Base-by-base conservation (phyloP, 2,888 invertebrate species). In the Cephus pulcher region DNA sequence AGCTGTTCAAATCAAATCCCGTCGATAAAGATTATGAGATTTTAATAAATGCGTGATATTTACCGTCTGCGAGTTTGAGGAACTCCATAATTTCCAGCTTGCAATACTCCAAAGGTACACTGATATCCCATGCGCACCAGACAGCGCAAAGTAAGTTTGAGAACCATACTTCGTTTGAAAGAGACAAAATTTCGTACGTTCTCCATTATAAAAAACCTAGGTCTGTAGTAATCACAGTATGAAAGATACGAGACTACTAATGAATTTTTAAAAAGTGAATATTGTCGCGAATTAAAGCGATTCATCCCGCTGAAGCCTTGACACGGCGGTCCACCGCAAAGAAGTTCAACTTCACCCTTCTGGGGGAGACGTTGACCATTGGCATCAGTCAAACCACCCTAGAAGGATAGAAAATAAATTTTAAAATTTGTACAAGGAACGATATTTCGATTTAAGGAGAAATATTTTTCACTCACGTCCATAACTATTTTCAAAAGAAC, bases 291-390 rank as follows among this genome's bases (percentile, higher is more conserved):
- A 91, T 96, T 97, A 91, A 97, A 97, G 76, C 97, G 93, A 91
- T 97, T 97, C 97, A 97, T 97, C 69, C 96, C 96, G 74, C 96
- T 96, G 92, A 97, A 97, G 4, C 97, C 97, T 91, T 97, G 97
- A 89, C 97, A 97, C 0, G 97, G 97, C 1, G 97, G 97, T 1
- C 97, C 97, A 12, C 97, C 97, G 87, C 96, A 96, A 40, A 97
- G 91, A 79, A 97, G 91, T 86, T 97, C 97, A 0, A 97, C 97
- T 80, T 97, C 96, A 0, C 97, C 97, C 88, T 94, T 95, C 89
- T 93, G 92, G 0, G 97, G 97, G 71, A 97, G 91, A 12, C 92
- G 92, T 82, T 94, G 92, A 0, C 94, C 94, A 32, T 92, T 92
- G 3, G 88, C 89, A 78, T 93, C 93, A 80, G 92, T 93, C 34